A percentile compares a stretch with the other conserved stretches of the same genome.
phyloP scores from a whole-genome alignment of 2,797 vertebrate species.

The Pseudochirops corinnae region DNA sequence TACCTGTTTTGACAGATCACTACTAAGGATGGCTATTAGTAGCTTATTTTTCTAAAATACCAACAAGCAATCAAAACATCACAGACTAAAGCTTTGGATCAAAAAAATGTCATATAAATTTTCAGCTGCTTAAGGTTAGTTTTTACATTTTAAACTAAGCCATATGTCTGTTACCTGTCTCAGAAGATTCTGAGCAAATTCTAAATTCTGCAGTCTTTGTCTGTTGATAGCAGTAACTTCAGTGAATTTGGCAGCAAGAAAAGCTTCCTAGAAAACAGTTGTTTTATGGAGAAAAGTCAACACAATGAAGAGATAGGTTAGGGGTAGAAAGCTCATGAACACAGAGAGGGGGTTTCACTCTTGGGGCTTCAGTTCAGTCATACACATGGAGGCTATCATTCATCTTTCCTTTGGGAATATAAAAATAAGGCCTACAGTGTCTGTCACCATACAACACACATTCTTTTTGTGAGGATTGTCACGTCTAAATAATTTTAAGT shows the following conservation, averaged over 20 bases:
- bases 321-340: not conserved
- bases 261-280: slow-evolving; percentile 89
- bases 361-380: not conserved
- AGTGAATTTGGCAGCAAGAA: slow-evolving; percentile 93
- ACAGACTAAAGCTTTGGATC: not conserved
- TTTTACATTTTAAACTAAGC: slow-evolving; percentile 19
- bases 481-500: not conserved
- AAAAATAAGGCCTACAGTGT: not conserved
- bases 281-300: slow-evolving; percentile 16
- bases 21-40: not conserved
- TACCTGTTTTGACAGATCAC: not conserved
- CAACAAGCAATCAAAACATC: not conserved
- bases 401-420: not conserved
- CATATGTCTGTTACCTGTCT: slow-evolving; percentile 89
- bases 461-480: not conserved
- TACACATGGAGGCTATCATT: not conserved
- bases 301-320: not conserved
- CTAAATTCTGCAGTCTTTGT: slow-evolving; percentile 93
- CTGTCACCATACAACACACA: not conserved
- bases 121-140: not conserved
- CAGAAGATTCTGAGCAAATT: slow-evolving; percentile 93
- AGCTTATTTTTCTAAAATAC: not conserved
- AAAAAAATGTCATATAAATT: not conserved
- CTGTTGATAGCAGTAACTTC: slow-evolving; percentile 95
- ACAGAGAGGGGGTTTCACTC: not conserved